Conservation (phyloP, 2,113 vertebrate genomes). For the Motacilla tschutschensis region DNA sequence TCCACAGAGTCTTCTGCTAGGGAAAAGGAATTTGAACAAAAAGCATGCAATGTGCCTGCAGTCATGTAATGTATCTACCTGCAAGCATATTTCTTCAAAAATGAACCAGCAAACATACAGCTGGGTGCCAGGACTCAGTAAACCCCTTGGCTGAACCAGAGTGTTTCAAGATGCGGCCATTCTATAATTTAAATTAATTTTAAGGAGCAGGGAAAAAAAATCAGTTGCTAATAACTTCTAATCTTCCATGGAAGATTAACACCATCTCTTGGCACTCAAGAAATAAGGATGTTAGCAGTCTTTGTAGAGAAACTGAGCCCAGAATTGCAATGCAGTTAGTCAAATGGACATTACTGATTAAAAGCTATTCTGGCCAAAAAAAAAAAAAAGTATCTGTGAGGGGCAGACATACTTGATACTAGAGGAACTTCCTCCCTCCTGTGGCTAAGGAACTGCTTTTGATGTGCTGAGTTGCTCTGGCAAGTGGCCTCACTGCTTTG, state of each 20-base stretch:
- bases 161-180: slow-evolving; percentile 8
- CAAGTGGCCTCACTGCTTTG: not conserved
- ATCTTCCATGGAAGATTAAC: not conserved
- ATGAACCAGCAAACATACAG: slow-evolving; percentile 21
- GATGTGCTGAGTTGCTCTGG: not conserved
- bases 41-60: slow-evolving; percentile 24
- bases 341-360: not conserved
- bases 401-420: not conserved
- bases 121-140: slow-evolving; percentile 6
- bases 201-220: not conserved
- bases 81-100: not conserved
- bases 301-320: slow-evolving; percentile 3
- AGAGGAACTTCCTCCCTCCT: not conserved
- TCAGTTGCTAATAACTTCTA: not conserved
- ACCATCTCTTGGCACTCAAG: not conserved
- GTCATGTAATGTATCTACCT: not conserved
- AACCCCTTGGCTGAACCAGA: not conserved
- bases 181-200: slow-evolving; percentile 24
- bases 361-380: not conserved
- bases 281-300: not conserved
- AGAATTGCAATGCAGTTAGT: not conserved
- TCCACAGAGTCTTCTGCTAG: not conserved
- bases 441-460: not conserved
- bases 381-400: not conserved
- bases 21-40: slow-evolving; percentile 2